Conservation (phyloP, 2,797 vertebrate species). For the Sardinella longiceps region DNA sequence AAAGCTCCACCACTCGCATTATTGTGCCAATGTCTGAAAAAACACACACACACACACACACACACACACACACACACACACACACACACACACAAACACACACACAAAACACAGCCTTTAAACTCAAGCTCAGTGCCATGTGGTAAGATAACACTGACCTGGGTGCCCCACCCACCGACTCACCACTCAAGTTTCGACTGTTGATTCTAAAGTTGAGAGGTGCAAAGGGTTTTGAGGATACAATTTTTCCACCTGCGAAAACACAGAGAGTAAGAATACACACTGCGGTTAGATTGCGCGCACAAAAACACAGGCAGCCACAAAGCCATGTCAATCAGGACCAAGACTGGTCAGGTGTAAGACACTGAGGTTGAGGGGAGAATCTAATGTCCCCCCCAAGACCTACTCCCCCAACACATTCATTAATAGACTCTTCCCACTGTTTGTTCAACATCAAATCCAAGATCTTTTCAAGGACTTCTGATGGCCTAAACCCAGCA, state of each 20-base stretch:
- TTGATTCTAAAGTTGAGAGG: constrained; percentile 99
- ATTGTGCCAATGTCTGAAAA: constrained; percentile 96
- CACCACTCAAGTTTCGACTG: constrained; percentile 99
- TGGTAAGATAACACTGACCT: neutral
- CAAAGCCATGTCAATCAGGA: neutral
- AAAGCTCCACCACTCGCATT: constrained; percentile 98
- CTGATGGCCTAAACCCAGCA: too few species aligned
- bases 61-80: neutral
- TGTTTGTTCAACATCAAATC: too few species aligned
- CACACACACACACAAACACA: neutral
- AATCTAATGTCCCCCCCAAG: too few species aligned
- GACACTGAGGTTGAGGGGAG: neutral
- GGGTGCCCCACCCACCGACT: constrained; percentile 52
- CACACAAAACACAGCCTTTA: neutral
- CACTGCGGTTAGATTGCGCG: neutral
- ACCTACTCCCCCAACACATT: too few species aligned
- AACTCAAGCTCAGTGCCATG: neutral
- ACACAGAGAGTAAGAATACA: neutral
- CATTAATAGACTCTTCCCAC: too few species aligned
- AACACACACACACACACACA: neutral
- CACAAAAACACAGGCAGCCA: neutral
- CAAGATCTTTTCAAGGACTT: too few species aligned
- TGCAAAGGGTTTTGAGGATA: constrained; percentile 99
- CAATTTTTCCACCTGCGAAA: constrained; percentile 92
- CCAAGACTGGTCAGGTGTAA: neutral